Evolutionary conservation across 2,797 vertebrate species (phyloP), one percentile per base, ranked within the genome.

Genomic region (Scolopax rusticola): DNA sequence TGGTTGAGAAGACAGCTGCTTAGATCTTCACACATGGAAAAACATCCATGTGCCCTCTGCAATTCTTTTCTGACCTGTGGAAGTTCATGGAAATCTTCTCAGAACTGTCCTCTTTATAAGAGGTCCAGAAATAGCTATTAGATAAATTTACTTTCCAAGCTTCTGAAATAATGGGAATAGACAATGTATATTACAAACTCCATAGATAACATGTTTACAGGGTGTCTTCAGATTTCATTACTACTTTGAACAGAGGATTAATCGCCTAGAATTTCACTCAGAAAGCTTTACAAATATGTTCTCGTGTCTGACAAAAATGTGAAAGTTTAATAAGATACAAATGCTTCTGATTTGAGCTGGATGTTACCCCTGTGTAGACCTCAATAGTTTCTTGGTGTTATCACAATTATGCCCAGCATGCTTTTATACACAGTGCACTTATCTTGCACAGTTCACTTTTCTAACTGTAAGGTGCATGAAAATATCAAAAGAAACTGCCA

Each of bases 341-440:
- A 59, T 47, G 9, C 30, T 75, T 76, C 5, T 2, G 63, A 47
- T 18, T 65, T 89, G 54, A 81, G 32, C 33, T 87, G 24, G 14
- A 18, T 81, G 20, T 63, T 80, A 40, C 3, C 23, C 10, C 28
- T 51, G 30, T 60, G 2, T 45, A 70, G 56, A 54, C 60, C 41
- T 71, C 65, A 90, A 17, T 16, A 56, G 69, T 2, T 47, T 50
- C 69, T 75, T 78, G n/a, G 32, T 36, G 50, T 51, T 79, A 33
- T 2, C 36, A 20, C 23, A 41, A 0, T 41, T 50, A 21, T 20
- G 23, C 6, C 20, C n/a, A 28, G 8, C 28, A 1, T 85, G n/a
- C 57, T 70, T 94, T 84, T 77, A 75, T 36, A 41, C 8, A 43
- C 4, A 4, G 19, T n/a, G 33, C 30, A 36, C 28, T 91, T 41